Evolutionary conservation across 1,140 invertebrate species (phyloP), one percentile per base, ranked within the genome.

Genomic region (Rhagoletis pomonella): DNA sequence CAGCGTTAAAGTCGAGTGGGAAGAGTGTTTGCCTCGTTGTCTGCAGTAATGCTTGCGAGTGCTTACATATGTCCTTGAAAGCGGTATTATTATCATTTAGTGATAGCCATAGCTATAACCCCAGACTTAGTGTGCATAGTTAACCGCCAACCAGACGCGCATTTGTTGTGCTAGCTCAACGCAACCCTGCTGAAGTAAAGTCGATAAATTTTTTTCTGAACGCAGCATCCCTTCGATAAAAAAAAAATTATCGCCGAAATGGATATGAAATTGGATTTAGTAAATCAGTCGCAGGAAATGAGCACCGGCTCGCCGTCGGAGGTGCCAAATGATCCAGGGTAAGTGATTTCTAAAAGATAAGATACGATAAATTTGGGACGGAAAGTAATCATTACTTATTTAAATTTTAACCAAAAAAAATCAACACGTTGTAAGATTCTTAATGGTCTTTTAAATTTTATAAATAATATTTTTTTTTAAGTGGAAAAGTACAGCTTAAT

Each of bases 261-360:
- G 91, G 91, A 92, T 89, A 92, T 92, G 89, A 92, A 91, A 89
- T 91, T 93, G 88, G 92, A 92, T 88, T 19, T 81, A 81, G 91
- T 90, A 44, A 90, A 92, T 65, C 91, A 91, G 60, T 88, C 90
- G 73, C 96, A 91, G 69, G 96, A 96, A 93, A 96, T 97, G 90
- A 95, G 96, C 92, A 94, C 95, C 90, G 96, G 95, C 91, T 96
- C 96, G 90, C 96, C 96, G 87, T 96, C 96, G 86, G 97, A 97
- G 94, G 96, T 97, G 93, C 96, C 97, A 94, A 97, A 97, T 95
- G 97, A 97, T 94, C 97, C 97, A 93, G 97, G 97, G 97, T 97
- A 96, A 94, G 96, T 95, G 89, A 39, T 44, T 6, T 73, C 10
- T 73, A 39, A 19, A 44, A 65, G 7, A 65, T 29, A 29, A 29